phyloP scores from a whole-genome alignment of 2,113 vertebrate genomes.

The Lathamus discolor region DNA sequence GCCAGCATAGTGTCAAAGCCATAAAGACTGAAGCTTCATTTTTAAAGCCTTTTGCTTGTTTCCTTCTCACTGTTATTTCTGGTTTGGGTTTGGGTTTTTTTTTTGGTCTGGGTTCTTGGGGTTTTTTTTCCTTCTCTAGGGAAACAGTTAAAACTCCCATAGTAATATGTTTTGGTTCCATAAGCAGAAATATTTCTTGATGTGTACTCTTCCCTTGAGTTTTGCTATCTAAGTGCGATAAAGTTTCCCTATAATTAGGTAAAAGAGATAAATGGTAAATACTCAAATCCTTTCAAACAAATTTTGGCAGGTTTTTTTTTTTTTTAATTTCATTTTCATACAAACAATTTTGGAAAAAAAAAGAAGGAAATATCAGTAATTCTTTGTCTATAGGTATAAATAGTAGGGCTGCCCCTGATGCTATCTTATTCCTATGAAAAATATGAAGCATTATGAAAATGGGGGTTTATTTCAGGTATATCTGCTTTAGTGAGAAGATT shows the following conservation, averaged over 20 bases:
- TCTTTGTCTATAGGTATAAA: neutral
- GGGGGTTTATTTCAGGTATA: neutral
- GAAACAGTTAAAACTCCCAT: neutral
- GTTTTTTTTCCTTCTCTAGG: neutral
- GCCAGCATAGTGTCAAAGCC: neutral
- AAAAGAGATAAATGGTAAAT: neutral
- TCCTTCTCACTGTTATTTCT: neutral
- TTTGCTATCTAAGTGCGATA: neutral
- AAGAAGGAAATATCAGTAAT: neutral
- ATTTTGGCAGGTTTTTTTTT: neutral
- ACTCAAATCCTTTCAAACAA: neutral
- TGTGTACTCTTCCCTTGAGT: neutral
- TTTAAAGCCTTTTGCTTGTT: neutral
- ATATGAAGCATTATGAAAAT: neutral
- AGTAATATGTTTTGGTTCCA: accelerated
- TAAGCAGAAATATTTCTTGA: neutral
- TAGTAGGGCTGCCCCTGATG: neutral
- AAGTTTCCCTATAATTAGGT: neutral
- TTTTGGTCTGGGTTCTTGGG: neutral
- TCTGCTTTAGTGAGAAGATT: neutral
- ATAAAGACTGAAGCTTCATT: neutral
- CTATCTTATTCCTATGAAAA: neutral
- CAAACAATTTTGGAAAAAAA: neutral
- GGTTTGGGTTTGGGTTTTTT: accelerated
- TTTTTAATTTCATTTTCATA: neutral